Evolutionary conservation across 2,113 vertebrate genomes (phyloP).

Genomic region (Heterotilapia buettikoferi): DNA sequence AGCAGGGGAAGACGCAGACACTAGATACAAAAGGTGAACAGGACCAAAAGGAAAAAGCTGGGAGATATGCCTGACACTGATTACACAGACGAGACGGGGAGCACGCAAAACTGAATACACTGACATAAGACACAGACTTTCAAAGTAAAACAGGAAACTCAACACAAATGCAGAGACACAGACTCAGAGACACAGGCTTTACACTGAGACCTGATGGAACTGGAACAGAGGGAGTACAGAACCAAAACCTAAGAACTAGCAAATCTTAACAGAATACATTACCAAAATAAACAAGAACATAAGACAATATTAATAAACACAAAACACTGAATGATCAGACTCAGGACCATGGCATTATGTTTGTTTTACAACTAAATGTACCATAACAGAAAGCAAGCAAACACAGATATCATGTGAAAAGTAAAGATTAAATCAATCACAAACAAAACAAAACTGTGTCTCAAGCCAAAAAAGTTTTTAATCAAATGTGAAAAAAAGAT

Average conservation of each 20-base stretch:
- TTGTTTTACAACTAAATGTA: neutral
- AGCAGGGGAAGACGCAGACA: neutral
- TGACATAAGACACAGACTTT: neutral
- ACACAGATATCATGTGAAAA: neutral
- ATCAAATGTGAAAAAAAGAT: too few relatives aligned
- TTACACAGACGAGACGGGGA: neutral
- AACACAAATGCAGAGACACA: neutral
- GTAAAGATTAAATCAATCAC: neutral
- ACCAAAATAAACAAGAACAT: neutral
- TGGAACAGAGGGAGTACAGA: neutral
- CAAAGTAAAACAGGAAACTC: neutral
- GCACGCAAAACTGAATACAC: fast-evolving
- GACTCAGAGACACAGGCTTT: neutral
- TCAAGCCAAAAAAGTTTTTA: too few relatives aligned
- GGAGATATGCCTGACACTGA: neutral
- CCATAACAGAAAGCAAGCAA: neutral
- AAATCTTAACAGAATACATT: neutral
- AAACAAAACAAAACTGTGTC: too few relatives aligned
- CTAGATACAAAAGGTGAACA: neutral
- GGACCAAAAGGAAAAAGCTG: neutral
- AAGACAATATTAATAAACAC: neutral
- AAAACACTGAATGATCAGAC: neutral
- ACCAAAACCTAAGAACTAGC: neutral
- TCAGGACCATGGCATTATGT: neutral
- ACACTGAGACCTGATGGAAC: neutral